Base-by-base conservation (phyloP, 2,113 vertebrate species). In the Equus przewalskii region DNA sequence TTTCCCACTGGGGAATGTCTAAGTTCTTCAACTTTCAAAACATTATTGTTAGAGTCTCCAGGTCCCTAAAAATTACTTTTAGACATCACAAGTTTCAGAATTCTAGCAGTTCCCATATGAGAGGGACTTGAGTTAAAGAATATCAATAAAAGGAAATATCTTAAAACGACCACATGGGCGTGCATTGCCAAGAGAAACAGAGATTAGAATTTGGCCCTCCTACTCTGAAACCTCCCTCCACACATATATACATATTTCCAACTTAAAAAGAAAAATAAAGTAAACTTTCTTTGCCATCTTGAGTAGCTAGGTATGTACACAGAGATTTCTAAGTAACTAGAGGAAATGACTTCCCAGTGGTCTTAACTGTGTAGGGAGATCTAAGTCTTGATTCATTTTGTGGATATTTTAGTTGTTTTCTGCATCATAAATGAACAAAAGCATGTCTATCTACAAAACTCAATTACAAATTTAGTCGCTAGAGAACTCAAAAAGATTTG, bases 371-470 rank as follows among this genome's bases (percentile, higher is more conserved):
- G 41, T 49, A 87, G 75, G 28, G 18, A 94, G 26, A 81, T n/a
- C 91, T 84, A 86, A 90, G 22, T 88, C 56, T 82, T 81, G 64
- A 92, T 89, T 84, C 56, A 46, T 12, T 58, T 28, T 90, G 41
- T 75, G 19, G 49, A 19, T 80, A 85, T 92, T 90, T 89, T 19
- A 62, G 26, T 56, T 95, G 24, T 80, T 64, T 93, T 93, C 28
- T 83, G 64, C 96, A 92, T 82, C 56, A 86, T 18, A 89, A 93
- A 81, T 46, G 19, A 91, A 92, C 72, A 96, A 81, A 96, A 89
- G 12, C 44, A 46, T 14, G 13, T 64, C 64, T 54, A 86, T 46
- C 26, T 67, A 88, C 26, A 72, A 93, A 87, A 92, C n/a, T 46
- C n/a, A n/a, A 75, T 41, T 65, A 82, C 33, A 87, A 33, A 70